These are phyloP conservation scores for Shargacucullia verbasci DNA, from an alignment of 2,888 invertebrate genomes.

Conservation along the genomic window DNA sequence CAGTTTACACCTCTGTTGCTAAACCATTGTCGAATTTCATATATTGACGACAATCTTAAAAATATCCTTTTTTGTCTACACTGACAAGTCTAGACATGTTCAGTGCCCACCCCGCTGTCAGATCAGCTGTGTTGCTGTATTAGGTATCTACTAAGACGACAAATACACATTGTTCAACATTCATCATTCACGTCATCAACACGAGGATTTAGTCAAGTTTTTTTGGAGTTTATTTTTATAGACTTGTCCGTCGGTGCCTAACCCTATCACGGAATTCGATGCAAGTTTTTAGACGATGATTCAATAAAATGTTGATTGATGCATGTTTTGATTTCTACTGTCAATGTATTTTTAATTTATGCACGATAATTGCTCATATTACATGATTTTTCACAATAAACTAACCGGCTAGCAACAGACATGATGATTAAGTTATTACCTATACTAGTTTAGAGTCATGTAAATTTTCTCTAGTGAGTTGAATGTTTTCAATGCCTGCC, in stretches of 20 bases:
- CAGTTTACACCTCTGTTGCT: constrained; percentile 61
- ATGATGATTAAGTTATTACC: constrained; percentile 25
- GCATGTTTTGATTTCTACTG: constrained; percentile 61
- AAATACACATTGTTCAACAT: constrained; percentile 78
- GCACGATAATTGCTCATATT: constrained; percentile 57
- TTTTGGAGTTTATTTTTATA: constrained; percentile 73
- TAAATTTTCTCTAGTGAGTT: constrained; percentile 28
- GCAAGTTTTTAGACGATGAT: constrained; percentile 73
- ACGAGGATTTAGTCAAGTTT: constrained; percentile 71
- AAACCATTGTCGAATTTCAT: constrained; percentile 49
- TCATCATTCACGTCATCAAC: constrained; percentile 82
- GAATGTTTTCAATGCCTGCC: constrained; percentile 30
- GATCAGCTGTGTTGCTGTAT: constrained; percentile 71
- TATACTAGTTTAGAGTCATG: constrained; percentile 12
- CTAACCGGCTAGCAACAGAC: constrained; percentile 48
- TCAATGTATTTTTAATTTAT: constrained; percentile 63
- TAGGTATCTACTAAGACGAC: constrained; percentile 75
- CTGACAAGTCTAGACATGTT: constrained; percentile 73
- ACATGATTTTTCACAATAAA: constrained; percentile 57
- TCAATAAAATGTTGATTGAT: constrained; percentile 67
- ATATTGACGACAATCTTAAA: constrained; percentile 59
- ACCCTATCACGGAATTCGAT: constrained; percentile 69
- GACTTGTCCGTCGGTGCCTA: constrained; percentile 69
- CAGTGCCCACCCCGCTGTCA: constrained; percentile 70
- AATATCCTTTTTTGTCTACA: constrained; percentile 62